Percentiles rank a stretch among this genome's conserved stretches.
phyloP scores from a whole-genome alignment of 2,888 invertebrate species.

The Andrena haemorrhoa region DNA sequence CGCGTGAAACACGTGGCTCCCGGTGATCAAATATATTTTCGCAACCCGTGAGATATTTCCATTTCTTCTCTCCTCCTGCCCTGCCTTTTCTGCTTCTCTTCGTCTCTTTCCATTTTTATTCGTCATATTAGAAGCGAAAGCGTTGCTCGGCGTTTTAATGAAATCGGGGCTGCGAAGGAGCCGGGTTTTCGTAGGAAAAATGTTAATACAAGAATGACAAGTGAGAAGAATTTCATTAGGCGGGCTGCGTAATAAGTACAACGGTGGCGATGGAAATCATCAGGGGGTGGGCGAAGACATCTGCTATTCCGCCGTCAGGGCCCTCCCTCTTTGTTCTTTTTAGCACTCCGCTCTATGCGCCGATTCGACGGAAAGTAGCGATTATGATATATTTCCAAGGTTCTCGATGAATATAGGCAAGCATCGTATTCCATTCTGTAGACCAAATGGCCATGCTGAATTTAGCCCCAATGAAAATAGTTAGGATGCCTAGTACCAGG shows the following conservation, averaged over 20 bases:
- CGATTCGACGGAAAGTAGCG: neutral
- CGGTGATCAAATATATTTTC: slow-evolving; percentile 31
- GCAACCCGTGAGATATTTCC: slow-evolving; percentile 10
- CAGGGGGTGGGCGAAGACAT: slow-evolving; percentile 26
- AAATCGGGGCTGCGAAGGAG: slow-evolving; percentile 30
- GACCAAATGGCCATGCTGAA: too few relatives aligned
- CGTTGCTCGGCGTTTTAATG: slow-evolving; percentile 48
- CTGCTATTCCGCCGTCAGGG: slow-evolving; percentile 42
- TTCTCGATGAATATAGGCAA: neutral
- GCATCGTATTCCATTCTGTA: too few relatives aligned
- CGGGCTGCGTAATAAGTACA: slow-evolving; percentile 47
- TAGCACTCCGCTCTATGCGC: neutral
- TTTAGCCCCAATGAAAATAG: too few relatives aligned
- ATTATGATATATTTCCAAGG: neutral
- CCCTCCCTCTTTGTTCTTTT: neutral
- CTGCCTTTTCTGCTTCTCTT: too few relatives aligned
- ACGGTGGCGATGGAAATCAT: slow-evolving; percentile 45
- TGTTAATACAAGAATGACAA: slow-evolving; percentile 56
- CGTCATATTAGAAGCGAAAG: slow-evolving; percentile 41
- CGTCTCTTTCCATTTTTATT: slow-evolving; percentile 10
- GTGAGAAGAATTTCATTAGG: slow-evolving; percentile 60
- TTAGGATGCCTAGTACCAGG: too few relatives aligned
- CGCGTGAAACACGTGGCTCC: neutral
- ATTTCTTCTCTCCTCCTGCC: neutral
- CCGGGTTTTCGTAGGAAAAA: slow-evolving; percentile 36